These are phyloP conservation scores for Eupithecia abbreviata DNA, from an alignment of 2,888 invertebrate genomes.

Conservation along the genomic window DNA sequence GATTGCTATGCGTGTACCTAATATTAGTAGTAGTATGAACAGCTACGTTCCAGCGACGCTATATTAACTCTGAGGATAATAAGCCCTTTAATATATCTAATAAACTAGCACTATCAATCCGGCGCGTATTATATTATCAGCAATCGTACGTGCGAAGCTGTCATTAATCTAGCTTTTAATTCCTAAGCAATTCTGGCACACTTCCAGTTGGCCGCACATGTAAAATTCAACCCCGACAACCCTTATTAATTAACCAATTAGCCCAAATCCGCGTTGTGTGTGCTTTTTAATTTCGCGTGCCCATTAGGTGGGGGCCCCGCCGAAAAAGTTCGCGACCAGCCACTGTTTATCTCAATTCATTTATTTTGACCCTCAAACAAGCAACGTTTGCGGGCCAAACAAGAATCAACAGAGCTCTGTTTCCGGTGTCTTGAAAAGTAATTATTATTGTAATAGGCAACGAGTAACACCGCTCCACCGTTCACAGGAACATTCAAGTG, in stretches of 20 bases:
- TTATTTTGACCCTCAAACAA: slow-evolving; percentile 57
- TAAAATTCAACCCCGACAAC: slow-evolving; percentile 64
- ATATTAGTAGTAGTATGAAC: background rate
- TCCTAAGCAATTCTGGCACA: slow-evolving; percentile 65
- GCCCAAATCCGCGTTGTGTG: slow-evolving; percentile 69
- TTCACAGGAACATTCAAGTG: slow-evolving; percentile 2
- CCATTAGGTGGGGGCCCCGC: slow-evolving; percentile 63
- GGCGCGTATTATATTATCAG: slow-evolving; percentile 35
- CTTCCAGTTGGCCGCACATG: slow-evolving; percentile 69
- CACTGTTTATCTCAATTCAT: slow-evolving; percentile 60
- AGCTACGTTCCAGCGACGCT: background rate
- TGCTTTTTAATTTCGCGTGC: slow-evolving; percentile 72
- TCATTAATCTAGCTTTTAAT: slow-evolving; percentile 69
- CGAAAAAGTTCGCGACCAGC: slow-evolving; percentile 60
- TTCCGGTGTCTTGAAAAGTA: slow-evolving; percentile 18
- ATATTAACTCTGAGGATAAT: background rate
- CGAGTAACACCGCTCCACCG: background rate
- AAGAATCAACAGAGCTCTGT: slow-evolving; percentile 53
- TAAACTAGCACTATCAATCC: slow-evolving; percentile 34
- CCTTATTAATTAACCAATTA: slow-evolving; percentile 83
- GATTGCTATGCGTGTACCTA: background rate
- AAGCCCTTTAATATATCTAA: slow-evolving; percentile 26
- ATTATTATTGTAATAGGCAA: slow-evolving; percentile 15
- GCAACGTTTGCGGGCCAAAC: slow-evolving; percentile 42
- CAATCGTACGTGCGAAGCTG: slow-evolving; percentile 42